A percentile compares a stretch with the other conserved stretches of the same genome.
phyloP scores from a whole-genome alignment of 2,113 vertebrate species.

The Poeciliopsis prolifica region DNA sequence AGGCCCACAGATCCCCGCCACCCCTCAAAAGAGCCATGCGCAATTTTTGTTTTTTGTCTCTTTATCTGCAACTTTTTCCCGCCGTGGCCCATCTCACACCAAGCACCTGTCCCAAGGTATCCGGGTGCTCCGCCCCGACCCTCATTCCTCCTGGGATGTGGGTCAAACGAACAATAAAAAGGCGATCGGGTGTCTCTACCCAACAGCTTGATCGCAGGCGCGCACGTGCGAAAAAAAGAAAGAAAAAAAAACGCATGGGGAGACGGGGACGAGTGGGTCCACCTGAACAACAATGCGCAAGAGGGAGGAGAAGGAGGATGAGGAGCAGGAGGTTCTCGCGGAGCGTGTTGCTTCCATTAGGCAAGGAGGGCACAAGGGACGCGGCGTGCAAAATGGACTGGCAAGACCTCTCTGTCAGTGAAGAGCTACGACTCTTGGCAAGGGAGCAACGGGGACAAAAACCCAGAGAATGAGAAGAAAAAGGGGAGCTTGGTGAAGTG shows the following conservation, averaged over 20 bases:
- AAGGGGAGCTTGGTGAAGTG: slow-evolving; percentile 62
- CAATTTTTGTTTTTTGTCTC: neutral
- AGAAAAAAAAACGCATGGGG: no score
- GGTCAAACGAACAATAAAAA: slow-evolving; percentile 74
- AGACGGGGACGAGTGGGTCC: neutral
- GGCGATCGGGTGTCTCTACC: slow-evolving; percentile 63
- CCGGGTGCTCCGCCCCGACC: slow-evolving; percentile 64
- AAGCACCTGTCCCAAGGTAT: slow-evolving; percentile 65
- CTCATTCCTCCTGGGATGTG: slow-evolving; percentile 64
- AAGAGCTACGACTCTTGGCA: slow-evolving; percentile 77
- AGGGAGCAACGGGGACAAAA: slow-evolving; percentile 37
- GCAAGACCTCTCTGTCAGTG: slow-evolving; percentile 74
- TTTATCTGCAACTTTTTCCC: neutral
- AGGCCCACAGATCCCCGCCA: neutral
- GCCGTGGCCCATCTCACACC: slow-evolving; percentile 11
- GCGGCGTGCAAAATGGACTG: slow-evolving; percentile 73
- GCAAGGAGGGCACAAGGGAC: slow-evolving; percentile 57
- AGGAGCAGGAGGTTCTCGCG: neutral
- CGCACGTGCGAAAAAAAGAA: slow-evolving; percentile 15
- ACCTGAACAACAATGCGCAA: slow-evolving; percentile 60
- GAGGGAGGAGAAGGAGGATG: slow-evolving; percentile 14
- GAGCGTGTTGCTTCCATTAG: slow-evolving; percentile 45
- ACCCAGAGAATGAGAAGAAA: slow-evolving; percentile 49
- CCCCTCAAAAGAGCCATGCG: neutral
- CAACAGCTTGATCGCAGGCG: slow-evolving; percentile 47